These are phyloP conservation scores for Lepidocyrtoides sp. DNA, from an alignment of 2,888 invertebrate genomes.

Conservation along the genomic window DNA sequence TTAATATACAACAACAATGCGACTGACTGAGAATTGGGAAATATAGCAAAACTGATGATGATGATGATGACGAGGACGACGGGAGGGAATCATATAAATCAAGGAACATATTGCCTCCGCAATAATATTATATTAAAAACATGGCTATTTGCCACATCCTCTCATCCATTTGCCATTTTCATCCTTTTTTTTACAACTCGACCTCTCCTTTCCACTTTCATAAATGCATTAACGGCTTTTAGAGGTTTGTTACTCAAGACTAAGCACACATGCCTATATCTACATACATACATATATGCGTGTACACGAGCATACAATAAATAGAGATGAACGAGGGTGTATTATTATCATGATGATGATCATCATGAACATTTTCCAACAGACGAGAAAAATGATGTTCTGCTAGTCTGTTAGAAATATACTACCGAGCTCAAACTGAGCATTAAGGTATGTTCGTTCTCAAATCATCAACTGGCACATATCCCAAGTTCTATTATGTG, in stretches of 20 bases:
- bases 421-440: neutral
- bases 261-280: too few relatives aligned
- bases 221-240: conserved; percentile 66
- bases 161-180: neutral
- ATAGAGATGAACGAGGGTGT: neutral
- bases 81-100: conserved; percentile 12
- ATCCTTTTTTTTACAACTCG: conserved; percentile 34
- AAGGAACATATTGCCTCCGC: neutral
- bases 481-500: neutral
- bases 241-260: too few relatives aligned
- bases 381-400: conserved; percentile 48
- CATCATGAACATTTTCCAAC: too few relatives aligned
- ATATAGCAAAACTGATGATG: too few relatives aligned
- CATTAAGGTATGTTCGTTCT: neutral
- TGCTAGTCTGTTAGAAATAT: conserved; percentile 6
- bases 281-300: conserved; percentile 14
- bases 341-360: too few relatives aligned
- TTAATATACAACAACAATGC: conserved; percentile 30
- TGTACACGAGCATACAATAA: conserved; percentile 24
- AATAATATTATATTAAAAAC: neutral
- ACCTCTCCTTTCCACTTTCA: conserved; percentile 20
- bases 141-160: conserved; percentile 28
- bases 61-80: neutral
- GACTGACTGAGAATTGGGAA: neutral
- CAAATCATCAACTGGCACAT: neutral